Conservation (phyloP, 2,797 vertebrate species). For the Todus mexicanus region DNA sequence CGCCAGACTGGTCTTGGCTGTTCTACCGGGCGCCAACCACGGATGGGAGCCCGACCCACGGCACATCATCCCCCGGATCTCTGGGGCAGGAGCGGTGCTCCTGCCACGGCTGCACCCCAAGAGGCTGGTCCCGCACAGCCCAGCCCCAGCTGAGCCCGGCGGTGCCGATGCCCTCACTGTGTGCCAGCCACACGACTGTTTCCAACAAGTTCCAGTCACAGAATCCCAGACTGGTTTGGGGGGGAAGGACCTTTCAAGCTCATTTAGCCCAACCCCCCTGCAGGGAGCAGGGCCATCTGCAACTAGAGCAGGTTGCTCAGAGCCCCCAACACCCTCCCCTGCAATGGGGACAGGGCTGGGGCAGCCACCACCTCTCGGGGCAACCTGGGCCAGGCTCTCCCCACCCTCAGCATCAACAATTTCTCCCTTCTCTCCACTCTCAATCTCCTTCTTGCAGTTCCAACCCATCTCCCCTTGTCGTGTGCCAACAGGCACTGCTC, state of each 20-base stretch:
- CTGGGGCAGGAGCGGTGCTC: not conserved
- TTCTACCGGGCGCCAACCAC: not conserved
- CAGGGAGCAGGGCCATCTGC: not conserved
- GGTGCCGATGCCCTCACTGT: not conserved
- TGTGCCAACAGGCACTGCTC: not conserved
- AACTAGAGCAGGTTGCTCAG: no score
- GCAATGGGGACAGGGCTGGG: no score
- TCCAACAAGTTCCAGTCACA: not conserved
- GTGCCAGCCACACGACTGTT: not conserved
- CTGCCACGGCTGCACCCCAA: rapidly evolving
- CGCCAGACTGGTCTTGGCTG: slow-evolving; percentile 8
- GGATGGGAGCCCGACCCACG: not conserved
- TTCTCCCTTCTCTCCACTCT: not conserved
- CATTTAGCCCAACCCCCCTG: no score
- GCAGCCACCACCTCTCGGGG: no score
- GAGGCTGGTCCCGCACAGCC: not conserved
- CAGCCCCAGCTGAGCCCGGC: not conserved
- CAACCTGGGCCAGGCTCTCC: no score
- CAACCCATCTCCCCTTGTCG: not conserved
- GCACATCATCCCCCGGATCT: not conserved
- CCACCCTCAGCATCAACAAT: not conserved
- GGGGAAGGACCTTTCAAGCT: no score
- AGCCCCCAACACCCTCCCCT: no score
- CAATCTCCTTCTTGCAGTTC: not conserved
- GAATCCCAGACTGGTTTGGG: no score